These are phyloP conservation scores for Tricholauxania praeusta DNA, from an alignment of 2,888 invertebrate genomes.

Conservation along the genomic window DNA sequence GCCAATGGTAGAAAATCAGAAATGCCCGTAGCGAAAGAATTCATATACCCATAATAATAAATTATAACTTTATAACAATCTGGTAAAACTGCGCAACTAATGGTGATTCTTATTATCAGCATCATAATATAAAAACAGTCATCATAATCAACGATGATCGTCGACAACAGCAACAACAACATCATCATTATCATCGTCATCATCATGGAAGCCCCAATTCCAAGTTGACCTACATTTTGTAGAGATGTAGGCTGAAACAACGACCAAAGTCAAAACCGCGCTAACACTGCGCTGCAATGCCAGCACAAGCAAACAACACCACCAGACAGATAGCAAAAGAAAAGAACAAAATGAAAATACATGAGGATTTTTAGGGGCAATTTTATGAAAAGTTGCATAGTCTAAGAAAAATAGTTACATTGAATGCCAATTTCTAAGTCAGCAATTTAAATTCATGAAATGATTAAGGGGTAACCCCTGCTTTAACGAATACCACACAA, in stretches of 20 bases:
- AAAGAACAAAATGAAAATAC: no score
- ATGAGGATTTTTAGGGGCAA: no score
- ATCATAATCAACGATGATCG: no score
- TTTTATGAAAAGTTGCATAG: no score
- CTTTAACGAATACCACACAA: no score
- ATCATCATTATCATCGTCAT: slow-evolving; percentile 13
- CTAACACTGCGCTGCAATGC: background rate
- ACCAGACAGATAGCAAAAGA: background rate
- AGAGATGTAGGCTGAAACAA: slow-evolving; percentile 7
- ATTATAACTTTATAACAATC: slow-evolving; percentile 12
- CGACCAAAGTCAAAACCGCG: slow-evolving; percentile 1
- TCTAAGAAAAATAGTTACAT: no score
- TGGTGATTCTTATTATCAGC: slow-evolving; percentile 17
- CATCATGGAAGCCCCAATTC: slow-evolving; percentile 26
- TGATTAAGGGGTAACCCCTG: no score
- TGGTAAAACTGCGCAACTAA: slow-evolving; percentile 17
- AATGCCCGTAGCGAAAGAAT: background rate
- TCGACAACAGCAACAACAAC: background rate
- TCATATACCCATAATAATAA: background rate
- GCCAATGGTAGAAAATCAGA: no score
- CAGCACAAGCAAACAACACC: background rate
- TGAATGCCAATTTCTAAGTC: no score
- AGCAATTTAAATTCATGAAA: no score
- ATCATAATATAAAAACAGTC: background rate
- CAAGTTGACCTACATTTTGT: slow-evolving; percentile 22